Evolutionary conservation across 1,140 invertebrate species (phyloP), one percentile per base, ranked within the genome.

Genomic region (Metopolophium dirhodum): DNA sequence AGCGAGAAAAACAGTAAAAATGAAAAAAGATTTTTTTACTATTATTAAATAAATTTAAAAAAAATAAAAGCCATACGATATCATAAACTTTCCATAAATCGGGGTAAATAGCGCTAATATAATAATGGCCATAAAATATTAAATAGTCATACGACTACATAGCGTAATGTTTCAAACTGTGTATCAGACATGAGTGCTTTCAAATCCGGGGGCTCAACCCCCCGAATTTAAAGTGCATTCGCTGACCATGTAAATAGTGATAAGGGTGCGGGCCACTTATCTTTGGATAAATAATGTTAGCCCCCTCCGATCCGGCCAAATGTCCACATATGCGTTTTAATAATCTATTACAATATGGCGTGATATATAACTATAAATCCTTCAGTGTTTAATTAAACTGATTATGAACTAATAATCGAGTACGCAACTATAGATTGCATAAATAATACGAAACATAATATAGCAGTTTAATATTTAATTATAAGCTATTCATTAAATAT

Each of bases 401-500:
- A 77, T 77, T n/a, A 77, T 77, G 30, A 77, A n/a, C 30, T n/a
- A 77, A 68, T 68, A 68, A 68, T 68, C 0, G 30, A 77, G 14
- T 77, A n/a, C 14, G 49, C 49, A n/a, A n/a, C 6, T 77, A 37
- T 37, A n/a, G n/a, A 30, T 30, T 11, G 18, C 30, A 35, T 18
- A 77, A 14, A 18, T 77, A 2, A 77, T 77, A n/a, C 61, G 7
- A 77, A 77, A n/a, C 11, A n/a, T 18, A 77, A 77, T 77, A n/a
- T 77, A 77, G 30, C n/a, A n/a, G n/a, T 77, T 77, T n/a, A 77
- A n/a, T 77, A 77, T 77, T 77, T n/a, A 77, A n/a, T n/a, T n/a
- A 35, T 35, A 14, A 14, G 61, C 26, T 68, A 68, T 30, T 68
- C 30, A 77, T n/a, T 18, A n/a, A 77, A 77, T 77, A 30, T 4